Evolutionary conservation across 2,888 invertebrate species (phyloP).

Genomic region (Mycalesis mineus): DNA sequence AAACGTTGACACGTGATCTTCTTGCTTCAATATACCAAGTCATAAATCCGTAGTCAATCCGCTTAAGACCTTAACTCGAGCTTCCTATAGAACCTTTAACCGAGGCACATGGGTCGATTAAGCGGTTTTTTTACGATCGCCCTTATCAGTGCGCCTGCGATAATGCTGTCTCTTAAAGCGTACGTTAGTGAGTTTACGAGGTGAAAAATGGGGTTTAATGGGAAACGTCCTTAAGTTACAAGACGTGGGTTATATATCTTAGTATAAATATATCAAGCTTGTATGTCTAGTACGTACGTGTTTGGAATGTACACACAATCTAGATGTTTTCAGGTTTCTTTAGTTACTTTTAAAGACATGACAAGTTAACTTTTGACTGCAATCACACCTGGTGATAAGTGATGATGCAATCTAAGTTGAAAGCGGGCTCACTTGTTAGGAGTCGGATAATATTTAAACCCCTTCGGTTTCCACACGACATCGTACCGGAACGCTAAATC

Average conservation of each 20-base stretch:
- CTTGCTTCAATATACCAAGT: background rate
- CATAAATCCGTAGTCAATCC: background rate
- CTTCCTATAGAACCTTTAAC: conserved; percentile 5
- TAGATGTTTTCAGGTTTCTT: no score
- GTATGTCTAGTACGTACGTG: no score
- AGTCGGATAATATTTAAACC: no score
- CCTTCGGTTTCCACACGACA: no score
- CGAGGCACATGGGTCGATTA: conserved; percentile 22
- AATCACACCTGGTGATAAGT: no score
- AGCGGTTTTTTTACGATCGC: conserved; percentile 29
- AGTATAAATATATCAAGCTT: background rate
- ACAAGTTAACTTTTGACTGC: no score
- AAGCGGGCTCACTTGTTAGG: no score
- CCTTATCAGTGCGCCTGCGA: conserved; percentile 29
- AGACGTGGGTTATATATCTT: conserved; percentile 1
- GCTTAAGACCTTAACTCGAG: background rate
- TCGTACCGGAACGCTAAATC: no score
- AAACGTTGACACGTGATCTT: background rate
- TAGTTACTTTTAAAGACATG: no score
- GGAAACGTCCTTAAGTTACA: conserved; percentile 12
- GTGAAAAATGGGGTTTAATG: conserved; percentile 24
- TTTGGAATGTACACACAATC: no score
- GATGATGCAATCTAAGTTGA: no score
- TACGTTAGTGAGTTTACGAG: conserved; percentile 23
- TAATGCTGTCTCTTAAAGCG: conserved; percentile 26